These are phyloP conservation scores for Toxotes chatareus DNA, from an alignment of 2,113 vertebrate species.

Conservation along the genomic window DNA sequence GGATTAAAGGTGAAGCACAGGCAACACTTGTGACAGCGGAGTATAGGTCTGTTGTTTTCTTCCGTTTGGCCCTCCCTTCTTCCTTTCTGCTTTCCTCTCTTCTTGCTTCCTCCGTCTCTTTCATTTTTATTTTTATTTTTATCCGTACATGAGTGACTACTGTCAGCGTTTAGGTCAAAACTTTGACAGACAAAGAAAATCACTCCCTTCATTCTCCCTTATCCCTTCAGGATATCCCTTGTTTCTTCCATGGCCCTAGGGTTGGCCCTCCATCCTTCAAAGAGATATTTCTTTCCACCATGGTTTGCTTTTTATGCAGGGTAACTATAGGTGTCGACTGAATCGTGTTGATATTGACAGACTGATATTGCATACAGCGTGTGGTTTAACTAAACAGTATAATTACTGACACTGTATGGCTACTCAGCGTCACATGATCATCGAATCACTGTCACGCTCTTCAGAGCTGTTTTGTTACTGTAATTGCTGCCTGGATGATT, in stretches of 20 bases:
- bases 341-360: conserved; percentile 30
- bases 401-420: conserved; percentile 38
- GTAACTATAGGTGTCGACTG: conserved; percentile 10
- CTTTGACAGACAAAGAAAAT: conserved; percentile 51
- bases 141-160: conserved; percentile 51
- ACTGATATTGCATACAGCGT: conserved; percentile 19
- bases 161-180: conserved; percentile 48
- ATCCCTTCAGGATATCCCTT: conserved; percentile 14
- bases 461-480: conserved; percentile 55
- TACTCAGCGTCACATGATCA: conserved; percentile 50
- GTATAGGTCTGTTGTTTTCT: conserved; percentile 21
- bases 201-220: conserved; percentile 10
- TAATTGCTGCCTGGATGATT: conserved; percentile 69
- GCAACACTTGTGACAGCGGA: conserved; percentile 49
- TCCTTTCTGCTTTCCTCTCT: conserved; percentile 32
- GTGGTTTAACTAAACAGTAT: conserved; percentile 18
- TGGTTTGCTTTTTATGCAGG: conserved; percentile 4
- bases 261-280: background rate
- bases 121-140: conserved; percentile 62
- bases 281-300: conserved; percentile 26
- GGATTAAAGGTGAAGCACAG: conserved; percentile 65
- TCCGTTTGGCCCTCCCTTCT: conserved; percentile 23
- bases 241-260: conserved; percentile 11
- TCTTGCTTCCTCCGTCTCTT: conserved; percentile 31
- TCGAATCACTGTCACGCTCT: conserved; percentile 63